Conservation (phyloP, 2,888 invertebrate species). For the Stegophylla sp. region DNA sequence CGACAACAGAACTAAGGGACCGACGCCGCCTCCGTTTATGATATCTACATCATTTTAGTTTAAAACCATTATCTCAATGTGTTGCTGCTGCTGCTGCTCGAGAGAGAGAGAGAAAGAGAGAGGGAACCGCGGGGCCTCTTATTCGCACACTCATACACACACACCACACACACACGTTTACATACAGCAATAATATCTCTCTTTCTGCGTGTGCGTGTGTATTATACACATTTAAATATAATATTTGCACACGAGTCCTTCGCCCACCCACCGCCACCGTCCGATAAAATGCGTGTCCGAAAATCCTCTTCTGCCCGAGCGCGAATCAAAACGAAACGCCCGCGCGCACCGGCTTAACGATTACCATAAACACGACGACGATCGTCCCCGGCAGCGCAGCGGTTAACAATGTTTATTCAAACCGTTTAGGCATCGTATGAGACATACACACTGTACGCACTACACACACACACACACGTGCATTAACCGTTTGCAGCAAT, state of each 20-base stretch:
- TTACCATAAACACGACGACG: slow-evolving; percentile 54
- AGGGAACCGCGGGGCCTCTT: slow-evolving; percentile 42
- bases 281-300: slow-evolving; percentile 30
- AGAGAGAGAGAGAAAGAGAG: too few relatives aligned
- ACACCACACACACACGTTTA: neutral
- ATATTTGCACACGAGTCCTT: neutral
- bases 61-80: slow-evolving; percentile 59
- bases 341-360: slow-evolving; percentile 48
- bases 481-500: neutral
- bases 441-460: too few relatives aligned
- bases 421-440: slow-evolving; percentile 8
- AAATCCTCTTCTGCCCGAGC: slow-evolving; percentile 24
- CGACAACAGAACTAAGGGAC: slow-evolving; percentile 55
- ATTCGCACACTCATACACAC: neutral
- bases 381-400: neutral
- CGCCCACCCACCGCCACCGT: neutral
- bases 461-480: neutral
- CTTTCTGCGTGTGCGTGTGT: neutral
- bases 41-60: slow-evolving; percentile 59
- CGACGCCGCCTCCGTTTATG: slow-evolving; percentile 49
- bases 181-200: neutral
- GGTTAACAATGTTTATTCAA: slow-evolving; percentile 49
- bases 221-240: neutral
- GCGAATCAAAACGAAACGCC: slow-evolving; percentile 30
- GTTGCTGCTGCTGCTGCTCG: slow-evolving; percentile 41